Base-by-base conservation (phyloP, 2,113 vertebrate species). In the Coturnix japonica region DNA sequence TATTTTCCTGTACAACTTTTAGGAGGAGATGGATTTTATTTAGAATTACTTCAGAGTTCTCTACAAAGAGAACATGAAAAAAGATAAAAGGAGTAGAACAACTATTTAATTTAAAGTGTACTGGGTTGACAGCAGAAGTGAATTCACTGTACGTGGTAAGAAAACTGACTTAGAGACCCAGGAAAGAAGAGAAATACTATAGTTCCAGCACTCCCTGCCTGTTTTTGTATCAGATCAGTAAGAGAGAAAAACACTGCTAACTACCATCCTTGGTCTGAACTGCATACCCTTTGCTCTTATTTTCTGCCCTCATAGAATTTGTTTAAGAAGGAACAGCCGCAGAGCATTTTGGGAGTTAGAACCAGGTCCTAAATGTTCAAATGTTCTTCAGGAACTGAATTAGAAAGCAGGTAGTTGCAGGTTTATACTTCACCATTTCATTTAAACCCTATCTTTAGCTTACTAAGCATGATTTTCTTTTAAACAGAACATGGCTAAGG, bases 71-170 rank as follows among this genome's bases (percentile, higher is more conserved):
- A 71, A 41, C 12, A 14, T 20, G 13, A 17, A 19, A 47, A 47
- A 51, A 43, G 13, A 6, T 22, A 3, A 73, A 51, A 74, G 19
- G 8, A 7, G 6, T 4, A 63, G 22, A 43, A 20, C 5, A 12
- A 57, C 0, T 31, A 56, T 31, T 1, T 35, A 26, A 63, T 30
- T 7, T 39, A 22, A 60, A 67, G 1, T 10, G 2, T 11, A 31
- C 44, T 46, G 77, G 26, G 26, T 59, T 59, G 73, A 63, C 4
- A 44, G 6, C 13, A 61, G n/a, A 89, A 77, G 61, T 4, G 35
- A 4, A 39, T n/a, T 6, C 57, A 26, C 5, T 70, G 11, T 11
- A 30, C 5, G 23, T 6, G 4, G 54, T 65, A 69, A 73, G 2
- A 44, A 61, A 63, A 46, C 44, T 9, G 21, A 44, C 37, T 79